These are phyloP conservation scores for Achatina immaculata DNA, from an alignment of 1,140 invertebrate genomes.

Conservation along the genomic window DNA sequence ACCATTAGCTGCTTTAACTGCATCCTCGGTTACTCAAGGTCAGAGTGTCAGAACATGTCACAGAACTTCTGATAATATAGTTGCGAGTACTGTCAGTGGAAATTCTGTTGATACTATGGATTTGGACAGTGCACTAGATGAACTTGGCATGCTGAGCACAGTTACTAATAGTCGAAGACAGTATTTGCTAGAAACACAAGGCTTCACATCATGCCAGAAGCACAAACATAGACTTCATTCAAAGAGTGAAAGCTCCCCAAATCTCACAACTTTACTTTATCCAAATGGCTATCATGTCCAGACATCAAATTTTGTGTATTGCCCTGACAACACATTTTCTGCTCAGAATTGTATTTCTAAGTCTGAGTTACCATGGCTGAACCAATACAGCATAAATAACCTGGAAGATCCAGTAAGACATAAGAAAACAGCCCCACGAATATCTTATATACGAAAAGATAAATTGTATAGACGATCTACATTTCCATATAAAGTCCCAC, in stretches of 20 bases:
- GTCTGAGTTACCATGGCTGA: not conserved
- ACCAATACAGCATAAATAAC: not conserved
- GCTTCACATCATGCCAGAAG: not conserved
- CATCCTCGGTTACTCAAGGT: not conserved
- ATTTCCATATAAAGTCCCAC: conserved; percentile 34
- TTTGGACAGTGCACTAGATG: conserved; percentile 60
- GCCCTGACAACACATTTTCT: not conserved
- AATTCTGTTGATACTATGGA: conserved; percentile 45
- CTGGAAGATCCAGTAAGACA: not conserved
- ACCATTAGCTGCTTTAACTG: not conserved
- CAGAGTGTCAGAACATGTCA: not conserved
- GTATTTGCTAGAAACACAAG: conserved; percentile 42
- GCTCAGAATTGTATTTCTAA: not conserved
- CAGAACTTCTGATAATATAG: not conserved
- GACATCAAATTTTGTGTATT: conserved; percentile 12
- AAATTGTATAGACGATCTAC: conserved; percentile 10
- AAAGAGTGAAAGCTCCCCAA: conserved; percentile 37
- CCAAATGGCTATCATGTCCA: conserved; percentile 19
- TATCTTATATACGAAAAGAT: conserved; percentile 25
- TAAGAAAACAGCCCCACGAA: not conserved
- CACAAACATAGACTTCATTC: conserved; percentile 19
- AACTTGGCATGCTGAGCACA: conserved; percentile 65
- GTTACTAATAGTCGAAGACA: conserved; percentile 62
- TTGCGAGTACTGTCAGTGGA: too few relatives aligned
- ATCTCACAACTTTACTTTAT: conserved; percentile 12